phyloP scores from a whole-genome alignment of 2,888 invertebrate genomes.

The Drosophila borborema region DNA sequence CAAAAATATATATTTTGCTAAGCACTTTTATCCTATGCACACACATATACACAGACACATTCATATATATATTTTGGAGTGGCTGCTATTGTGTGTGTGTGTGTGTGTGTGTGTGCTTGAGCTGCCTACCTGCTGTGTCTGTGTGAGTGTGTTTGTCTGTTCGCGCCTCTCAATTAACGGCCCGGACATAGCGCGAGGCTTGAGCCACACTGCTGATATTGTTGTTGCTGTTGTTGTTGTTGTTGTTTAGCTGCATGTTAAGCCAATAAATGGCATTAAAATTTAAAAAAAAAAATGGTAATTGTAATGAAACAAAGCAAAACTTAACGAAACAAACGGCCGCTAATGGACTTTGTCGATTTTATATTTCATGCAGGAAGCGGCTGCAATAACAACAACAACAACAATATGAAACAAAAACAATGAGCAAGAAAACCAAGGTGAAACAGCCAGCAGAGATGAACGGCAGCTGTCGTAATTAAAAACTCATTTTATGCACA shows the following conservation, averaged over 20 bases:
- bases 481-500: slow-evolving; percentile 72
- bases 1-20: slow-evolving; percentile 37
- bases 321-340: slow-evolving; percentile 25
- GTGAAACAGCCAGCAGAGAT: slow-evolving; percentile 26
- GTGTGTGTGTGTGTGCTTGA: slow-evolving; percentile 24
- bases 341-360: slow-evolving; percentile 71
- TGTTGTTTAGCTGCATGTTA: slow-evolving; percentile 52
- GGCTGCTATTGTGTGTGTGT: slow-evolving; percentile 16
- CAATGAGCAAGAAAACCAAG: slow-evolving; percentile 28
- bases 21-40: slow-evolving; percentile 33
- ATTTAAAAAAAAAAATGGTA: slow-evolving; percentile 43
- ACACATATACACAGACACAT: not conserved
- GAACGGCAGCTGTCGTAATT: slow-evolving; percentile 69
- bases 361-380: slow-evolving; percentile 40
- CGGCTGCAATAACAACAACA: slow-evolving; percentile 19
- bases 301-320: slow-evolving; percentile 52
- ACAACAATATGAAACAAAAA: slow-evolving; percentile 6
- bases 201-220: slow-evolving; percentile 22
- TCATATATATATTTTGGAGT: not conserved
- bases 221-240: slow-evolving; percentile 7
- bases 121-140: slow-evolving; percentile 23
- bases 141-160: slow-evolving; percentile 26
- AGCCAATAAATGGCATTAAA: slow-evolving; percentile 74
- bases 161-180: slow-evolving; percentile 54
- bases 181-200: slow-evolving; percentile 22